These are phyloP conservation scores for Agrochola litura DNA, from an alignment of 2,888 invertebrate species.

Conservation along the genomic window DNA sequence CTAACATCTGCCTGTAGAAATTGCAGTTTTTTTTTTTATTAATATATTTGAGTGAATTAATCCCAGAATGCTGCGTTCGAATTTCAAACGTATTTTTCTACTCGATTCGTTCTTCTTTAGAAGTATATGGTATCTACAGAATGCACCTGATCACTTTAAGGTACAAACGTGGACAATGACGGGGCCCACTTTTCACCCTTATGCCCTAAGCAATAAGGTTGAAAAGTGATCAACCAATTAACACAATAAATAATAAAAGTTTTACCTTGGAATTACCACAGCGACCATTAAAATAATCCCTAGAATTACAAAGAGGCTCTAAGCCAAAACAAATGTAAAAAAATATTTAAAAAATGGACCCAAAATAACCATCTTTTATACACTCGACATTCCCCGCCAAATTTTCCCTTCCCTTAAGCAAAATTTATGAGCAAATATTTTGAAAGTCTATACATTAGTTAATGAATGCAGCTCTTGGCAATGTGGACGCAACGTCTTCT, in stretches of 20 bases:
- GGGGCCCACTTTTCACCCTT: neutral
- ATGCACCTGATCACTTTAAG: constrained; percentile 7
- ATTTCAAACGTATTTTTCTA: neutral
- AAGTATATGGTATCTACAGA: neutral
- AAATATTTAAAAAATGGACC: constrained; percentile 68
- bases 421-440: constrained; percentile 90
- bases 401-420: constrained; percentile 81
- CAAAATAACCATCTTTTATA: constrained; percentile 74
- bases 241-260: constrained; percentile 9
- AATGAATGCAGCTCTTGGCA: constrained; percentile 88
- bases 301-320: constrained; percentile 10
- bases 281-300: constrained; percentile 33
- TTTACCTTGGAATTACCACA: neutral
- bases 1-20: too few species aligned
- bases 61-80: neutral
- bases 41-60: neutral
- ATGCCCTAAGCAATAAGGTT: neutral
- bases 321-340: constrained; percentile 8
- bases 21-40: neutral
- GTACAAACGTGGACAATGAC: neutral
- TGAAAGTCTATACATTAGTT: constrained; percentile 90
- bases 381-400: constrained; percentile 71
- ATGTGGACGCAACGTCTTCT: constrained; percentile 81
- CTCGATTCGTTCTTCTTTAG: neutral
- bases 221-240: neutral